phyloP scores from a whole-genome alignment of 2,797 vertebrate species.

The Danio kyathit region DNA sequence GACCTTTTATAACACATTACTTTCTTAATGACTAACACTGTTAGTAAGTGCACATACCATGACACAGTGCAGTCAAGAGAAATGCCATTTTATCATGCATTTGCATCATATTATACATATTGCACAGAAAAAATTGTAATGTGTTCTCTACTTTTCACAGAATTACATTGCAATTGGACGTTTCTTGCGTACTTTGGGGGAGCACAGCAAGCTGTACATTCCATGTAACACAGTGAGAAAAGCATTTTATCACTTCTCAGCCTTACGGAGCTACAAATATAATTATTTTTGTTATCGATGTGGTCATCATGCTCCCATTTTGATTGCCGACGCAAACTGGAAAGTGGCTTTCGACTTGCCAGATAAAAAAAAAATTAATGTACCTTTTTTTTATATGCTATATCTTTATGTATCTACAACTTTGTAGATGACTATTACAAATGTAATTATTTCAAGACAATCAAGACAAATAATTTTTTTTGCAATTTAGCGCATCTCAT shows the following conservation, averaged over 20 bases:
- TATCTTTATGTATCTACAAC: too few species aligned
- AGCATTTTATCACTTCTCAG: neutral
- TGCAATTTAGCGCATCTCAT: conserved; percentile 2
- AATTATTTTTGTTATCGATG: conserved; percentile 13
- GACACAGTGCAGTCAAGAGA: too few species aligned
- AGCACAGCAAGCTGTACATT: neutral
- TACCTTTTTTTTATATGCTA: too few species aligned
- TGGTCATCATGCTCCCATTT: conserved; percentile 23
- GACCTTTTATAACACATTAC: too few species aligned
- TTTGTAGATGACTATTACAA: too few species aligned
- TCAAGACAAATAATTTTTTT: too few species aligned
- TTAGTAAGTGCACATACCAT: too few species aligned
- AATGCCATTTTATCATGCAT: neutral
- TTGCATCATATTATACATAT: neutral
- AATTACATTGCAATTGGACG: neutral
- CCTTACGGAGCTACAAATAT: neutral
- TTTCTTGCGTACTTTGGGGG: neutral
- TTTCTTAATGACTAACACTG: too few species aligned
- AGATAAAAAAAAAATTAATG: too few species aligned
- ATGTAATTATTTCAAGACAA: too few species aligned
- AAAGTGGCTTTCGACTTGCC: conserved; percentile 39
- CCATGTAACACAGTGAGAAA: neutral
- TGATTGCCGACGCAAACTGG: conserved; percentile 25
- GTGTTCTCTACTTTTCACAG: neutral
- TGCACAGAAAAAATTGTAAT: neutral